A percentile compares a stretch with the other conserved stretches of the same genome.
These are phyloP conservation scores for Leguminivora glycinivorella DNA, from an alignment of 1,140 invertebrate species.

Conservation along the genomic window DNA sequence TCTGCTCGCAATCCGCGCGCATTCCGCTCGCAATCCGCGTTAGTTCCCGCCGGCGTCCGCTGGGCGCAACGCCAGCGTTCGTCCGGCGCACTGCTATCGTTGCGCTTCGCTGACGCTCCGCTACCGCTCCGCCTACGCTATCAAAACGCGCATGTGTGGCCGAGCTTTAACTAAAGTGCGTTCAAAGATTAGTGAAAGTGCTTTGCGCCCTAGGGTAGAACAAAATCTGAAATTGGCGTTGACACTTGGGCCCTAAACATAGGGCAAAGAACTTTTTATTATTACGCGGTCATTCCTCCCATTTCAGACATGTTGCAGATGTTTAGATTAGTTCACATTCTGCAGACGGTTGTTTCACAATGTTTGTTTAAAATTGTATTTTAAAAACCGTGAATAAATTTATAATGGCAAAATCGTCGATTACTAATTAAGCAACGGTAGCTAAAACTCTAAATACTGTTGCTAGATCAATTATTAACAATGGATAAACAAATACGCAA, in stretches of 20 bases:
- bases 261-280: conserved; percentile 20
- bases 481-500: background rate
- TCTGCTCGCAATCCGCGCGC: no score
- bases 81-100: no score
- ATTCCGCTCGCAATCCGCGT: no score
- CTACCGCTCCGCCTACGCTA: no score
- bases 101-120: no score
- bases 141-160: no score
- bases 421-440: conserved; percentile 3
- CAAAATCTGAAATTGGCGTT: background rate
- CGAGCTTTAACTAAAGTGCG: no score
- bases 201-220: background rate
- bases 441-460: background rate
- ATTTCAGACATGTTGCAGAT: background rate
- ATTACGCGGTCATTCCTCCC: background rate
- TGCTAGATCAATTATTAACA: background rate
- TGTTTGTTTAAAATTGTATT: background rate
- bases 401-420: background rate
- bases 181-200: background rate
- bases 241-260: background rate
- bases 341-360: background rate
- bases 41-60: no score
- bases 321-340: background rate
- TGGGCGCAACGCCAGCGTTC: no score
- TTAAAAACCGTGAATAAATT: background rate